Evolutionary conservation across 2,797 vertebrate species (phyloP), one percentile per base, ranked within the genome.

Genomic region (Lutjanus argentimaculatus): DNA sequence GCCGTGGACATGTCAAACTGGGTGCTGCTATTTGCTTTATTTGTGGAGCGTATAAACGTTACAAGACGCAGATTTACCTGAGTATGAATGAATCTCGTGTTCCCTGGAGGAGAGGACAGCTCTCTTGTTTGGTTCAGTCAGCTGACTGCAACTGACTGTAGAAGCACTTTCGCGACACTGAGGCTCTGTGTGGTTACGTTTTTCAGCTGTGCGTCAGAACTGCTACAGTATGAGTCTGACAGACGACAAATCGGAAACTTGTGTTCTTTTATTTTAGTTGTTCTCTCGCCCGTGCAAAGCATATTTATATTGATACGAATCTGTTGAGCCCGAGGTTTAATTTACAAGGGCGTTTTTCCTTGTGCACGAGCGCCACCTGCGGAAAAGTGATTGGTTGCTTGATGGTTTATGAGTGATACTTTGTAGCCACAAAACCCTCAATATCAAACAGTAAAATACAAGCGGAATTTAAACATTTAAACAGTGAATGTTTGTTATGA

Each of bases 131-230:
- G 40, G n/a, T 11, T 30, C 42, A 8, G 82, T 89, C 93, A 93
- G 91, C 90, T 93, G 93, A 92, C 84, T 12, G 42, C n/a, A 15
- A 10, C 66, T 2, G 1, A 42, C 72, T 16, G 14, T 7, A 52
- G 1, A 2, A 53, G 79, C 90, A 90, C 85, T 91, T 93, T 90
- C 91, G 80, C n/a, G 9, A 73, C n/a, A 30, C 2, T 1, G 15
- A 59, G 13, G 6, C 9, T n/a, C 13, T 5, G 0, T 6, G 0
- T 12, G 3, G 0, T 46, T 19, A 14, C 30, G 1, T 43, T 25
- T 30, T 56, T 0, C 0, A 40, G 30, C 5, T 76, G 0, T 21
- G 1, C 2, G 45, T 13, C 30, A 48, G 0, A 52, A 13, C 1
- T 22, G 2, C 4, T 1, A 25, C 14, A 1, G 0, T 1, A 19